Percentiles rank a stretch among this genome's conserved stretches.
Evolutionary conservation across 2,113 vertebrate genomes (phyloP).

Genomic region (Tachysurus fulvidraco): DNA sequence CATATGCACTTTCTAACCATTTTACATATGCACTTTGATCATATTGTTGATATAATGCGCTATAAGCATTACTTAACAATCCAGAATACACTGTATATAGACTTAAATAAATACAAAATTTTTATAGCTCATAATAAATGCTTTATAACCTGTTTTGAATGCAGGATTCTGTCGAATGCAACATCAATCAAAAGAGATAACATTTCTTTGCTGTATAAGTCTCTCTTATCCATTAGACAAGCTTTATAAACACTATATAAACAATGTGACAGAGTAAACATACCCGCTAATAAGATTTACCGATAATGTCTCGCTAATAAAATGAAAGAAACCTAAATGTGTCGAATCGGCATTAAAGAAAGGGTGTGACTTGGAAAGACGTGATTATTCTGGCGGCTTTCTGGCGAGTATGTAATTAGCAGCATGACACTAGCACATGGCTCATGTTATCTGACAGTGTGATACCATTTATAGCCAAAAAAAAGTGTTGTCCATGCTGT

Average conservation of each 20-base stretch:
- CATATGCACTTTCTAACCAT: background rate
- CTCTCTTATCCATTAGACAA: no score
- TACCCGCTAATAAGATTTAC: background rate
- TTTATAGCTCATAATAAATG: background rate
- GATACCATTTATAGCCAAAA: slow-evolving; percentile 13
- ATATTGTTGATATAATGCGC: background rate
- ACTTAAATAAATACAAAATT: background rate
- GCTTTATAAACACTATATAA: background rate
- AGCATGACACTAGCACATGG: slow-evolving; percentile 20
- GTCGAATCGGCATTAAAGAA: background rate
- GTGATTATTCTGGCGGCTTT: background rate
- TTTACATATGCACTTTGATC: no score
- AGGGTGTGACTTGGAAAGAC: background rate
- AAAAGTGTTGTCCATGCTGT: slow-evolving; percentile 15
- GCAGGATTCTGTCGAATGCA: background rate
- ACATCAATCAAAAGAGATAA: background rate
- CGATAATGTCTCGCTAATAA: background rate
- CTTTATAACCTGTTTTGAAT: background rate
- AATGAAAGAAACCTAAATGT: background rate
- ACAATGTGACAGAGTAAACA: background rate
- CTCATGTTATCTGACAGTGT: slow-evolving; percentile 23
- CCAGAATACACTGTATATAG: background rate
- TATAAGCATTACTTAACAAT: background rate
- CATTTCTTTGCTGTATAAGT: no score
- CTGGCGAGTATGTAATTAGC: slow-evolving; percentile 11